Conservation (phyloP, 2,113 vertebrate genomes). For the Cettia cetti region DNA sequence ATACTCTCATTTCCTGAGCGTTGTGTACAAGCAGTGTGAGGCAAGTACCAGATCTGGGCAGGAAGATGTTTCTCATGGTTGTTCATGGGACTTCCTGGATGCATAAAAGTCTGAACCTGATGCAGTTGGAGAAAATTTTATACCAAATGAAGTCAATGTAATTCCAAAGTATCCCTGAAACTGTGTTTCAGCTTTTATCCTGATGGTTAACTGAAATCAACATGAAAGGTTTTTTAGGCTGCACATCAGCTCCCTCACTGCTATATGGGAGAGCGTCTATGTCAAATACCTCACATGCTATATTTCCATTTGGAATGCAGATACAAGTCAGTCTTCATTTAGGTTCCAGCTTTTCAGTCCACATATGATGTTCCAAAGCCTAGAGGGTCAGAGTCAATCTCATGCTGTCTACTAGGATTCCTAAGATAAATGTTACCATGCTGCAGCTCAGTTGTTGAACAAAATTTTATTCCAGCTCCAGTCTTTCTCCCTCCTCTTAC, state of each 20-base stretch:
- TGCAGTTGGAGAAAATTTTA: background rate
- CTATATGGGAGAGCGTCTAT: background rate
- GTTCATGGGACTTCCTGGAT: background rate
- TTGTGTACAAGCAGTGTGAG: constrained; percentile 73
- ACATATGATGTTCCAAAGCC: background rate
- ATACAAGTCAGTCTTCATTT: background rate
- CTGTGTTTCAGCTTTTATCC: background rate
- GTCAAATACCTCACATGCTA: background rate
- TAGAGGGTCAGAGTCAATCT: background rate
- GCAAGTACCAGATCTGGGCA: constrained; percentile 45
- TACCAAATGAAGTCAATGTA: background rate
- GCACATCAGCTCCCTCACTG: background rate
- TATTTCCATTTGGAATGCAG: background rate
- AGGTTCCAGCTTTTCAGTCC: background rate
- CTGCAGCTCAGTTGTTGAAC: background rate
- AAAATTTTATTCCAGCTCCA: background rate
- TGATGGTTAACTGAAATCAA: background rate
- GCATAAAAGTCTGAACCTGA: background rate
- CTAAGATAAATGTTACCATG: background rate
- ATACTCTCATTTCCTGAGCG: constrained; percentile 73
- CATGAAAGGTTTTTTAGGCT: background rate
- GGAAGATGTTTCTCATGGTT: background rate
- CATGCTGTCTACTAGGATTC: background rate
- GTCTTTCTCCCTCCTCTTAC: background rate
- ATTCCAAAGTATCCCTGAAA: background rate